phyloP scores from a whole-genome alignment of 2,113 vertebrate genomes.

The Nycticebus coucang region DNA sequence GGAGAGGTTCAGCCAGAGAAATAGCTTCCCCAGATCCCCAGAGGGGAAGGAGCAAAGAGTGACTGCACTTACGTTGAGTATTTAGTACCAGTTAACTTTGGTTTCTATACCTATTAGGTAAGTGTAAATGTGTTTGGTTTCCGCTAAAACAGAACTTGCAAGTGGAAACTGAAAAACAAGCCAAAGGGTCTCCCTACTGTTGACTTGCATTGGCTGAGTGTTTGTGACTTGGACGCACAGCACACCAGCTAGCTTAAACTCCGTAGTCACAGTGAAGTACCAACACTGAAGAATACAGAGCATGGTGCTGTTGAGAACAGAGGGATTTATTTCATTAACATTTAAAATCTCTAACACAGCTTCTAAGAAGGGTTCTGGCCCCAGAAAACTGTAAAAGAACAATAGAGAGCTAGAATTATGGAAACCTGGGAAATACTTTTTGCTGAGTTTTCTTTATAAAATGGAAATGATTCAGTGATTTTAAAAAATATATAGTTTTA shows the following conservation, averaged over 20 bases:
- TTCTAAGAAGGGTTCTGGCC: conserved; percentile 14
- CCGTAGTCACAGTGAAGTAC: not conserved
- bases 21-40: too few species aligned
- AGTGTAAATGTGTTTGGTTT: not conserved
- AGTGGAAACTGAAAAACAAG: not conserved
- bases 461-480: not conserved
- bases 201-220: not conserved
- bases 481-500: not conserved
- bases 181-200: not conserved
- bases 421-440: not conserved
- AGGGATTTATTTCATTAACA: not conserved
- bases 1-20: not conserved
- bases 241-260: not conserved
- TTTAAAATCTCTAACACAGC: not conserved
- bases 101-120: not conserved
- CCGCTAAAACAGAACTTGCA: not conserved
- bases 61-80: not conserved
- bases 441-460: not conserved
- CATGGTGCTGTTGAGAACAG: not conserved
- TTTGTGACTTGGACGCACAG: not conserved
- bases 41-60: not conserved
- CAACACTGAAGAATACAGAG: not conserved
- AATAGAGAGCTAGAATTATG: not conserved
- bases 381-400: not conserved
- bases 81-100: not conserved